phyloP scores from a whole-genome alignment of 2,113 vertebrate genomes.

The Calonectris borealis region DNA sequence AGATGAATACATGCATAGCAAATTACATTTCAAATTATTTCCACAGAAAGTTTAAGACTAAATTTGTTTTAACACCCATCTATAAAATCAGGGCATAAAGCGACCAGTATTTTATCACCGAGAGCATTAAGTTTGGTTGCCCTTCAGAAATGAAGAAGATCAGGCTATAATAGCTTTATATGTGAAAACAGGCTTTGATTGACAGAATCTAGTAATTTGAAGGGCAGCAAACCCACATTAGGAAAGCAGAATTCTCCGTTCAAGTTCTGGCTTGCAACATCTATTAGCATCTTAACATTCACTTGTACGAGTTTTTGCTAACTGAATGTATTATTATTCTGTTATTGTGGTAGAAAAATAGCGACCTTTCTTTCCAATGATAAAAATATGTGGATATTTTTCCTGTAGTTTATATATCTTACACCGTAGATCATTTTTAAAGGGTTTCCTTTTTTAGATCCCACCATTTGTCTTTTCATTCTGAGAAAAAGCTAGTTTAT shows the following conservation, averaged over 20 bases:
- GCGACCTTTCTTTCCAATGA: constrained; percentile 60
- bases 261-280: constrained; percentile 66
- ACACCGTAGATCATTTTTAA: constrained; percentile 65
- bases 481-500: constrained; percentile 68
- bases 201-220: constrained; percentile 78
- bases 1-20: constrained; percentile 45
- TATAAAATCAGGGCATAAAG: constrained; percentile 34
- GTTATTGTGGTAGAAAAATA: constrained; percentile 65
- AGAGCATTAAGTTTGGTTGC: constrained; percentile 70
- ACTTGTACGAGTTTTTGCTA: constrained; percentile 70
- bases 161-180: constrained; percentile 73
- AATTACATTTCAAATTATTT: constrained; percentile 52
- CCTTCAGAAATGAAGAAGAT: constrained; percentile 72
- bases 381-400: constrained; percentile 70
- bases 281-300: constrained; percentile 62
- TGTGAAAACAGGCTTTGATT: constrained; percentile 72
- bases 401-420: constrained; percentile 66
- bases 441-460: constrained; percentile 53
- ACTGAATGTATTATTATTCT: constrained; percentile 70
- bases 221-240: constrained; percentile 71
- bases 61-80: constrained; percentile 64
- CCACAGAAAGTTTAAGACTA: constrained; percentile 47
- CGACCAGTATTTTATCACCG: constrained; percentile 55
- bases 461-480: constrained; percentile 69
- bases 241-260: constrained; percentile 56